phyloP scores from a whole-genome alignment of 2,797 vertebrate genomes.

The Amblyopsis hoosieri region DNA sequence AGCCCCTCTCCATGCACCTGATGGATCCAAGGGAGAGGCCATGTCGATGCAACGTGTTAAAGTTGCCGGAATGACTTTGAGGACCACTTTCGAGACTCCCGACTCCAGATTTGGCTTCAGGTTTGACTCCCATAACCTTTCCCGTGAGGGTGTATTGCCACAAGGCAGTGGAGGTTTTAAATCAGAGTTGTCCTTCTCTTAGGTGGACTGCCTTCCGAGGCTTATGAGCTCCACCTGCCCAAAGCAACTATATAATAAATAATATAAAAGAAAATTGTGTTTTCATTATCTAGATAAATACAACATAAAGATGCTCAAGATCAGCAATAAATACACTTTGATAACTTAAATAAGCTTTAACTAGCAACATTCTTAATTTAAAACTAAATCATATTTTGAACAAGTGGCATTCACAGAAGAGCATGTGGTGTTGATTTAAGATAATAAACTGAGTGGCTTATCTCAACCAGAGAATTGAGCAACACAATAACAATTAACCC shows the following conservation, averaged over 20 bases:
- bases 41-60: too few relatives aligned
- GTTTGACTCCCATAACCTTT: not conserved
- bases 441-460: slow-evolving; percentile 66
- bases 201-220: not conserved
- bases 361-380: slow-evolving; percentile 81
- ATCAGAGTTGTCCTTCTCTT: not conserved
- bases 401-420: slow-evolving; percentile 42
- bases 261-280: slow-evolving; percentile 92
- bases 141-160: not conserved
- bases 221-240: not conserved
- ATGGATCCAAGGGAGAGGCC: too few relatives aligned
- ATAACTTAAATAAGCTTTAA: slow-evolving; percentile 96
- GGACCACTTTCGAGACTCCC: slow-evolving; percentile 52
- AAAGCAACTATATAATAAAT: slow-evolving; percentile 79
- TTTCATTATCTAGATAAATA: slow-evolving; percentile 94
- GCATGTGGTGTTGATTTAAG: slow-evolving; percentile 71
- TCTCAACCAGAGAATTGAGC: slow-evolving; percentile 17
- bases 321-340: slow-evolving; percentile 95
- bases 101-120: too few relatives aligned
- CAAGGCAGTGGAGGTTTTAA: not conserved
- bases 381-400: slow-evolving; percentile 54
- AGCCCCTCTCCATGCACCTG: too few relatives aligned
- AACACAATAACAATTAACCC: slow-evolving; percentile 9
- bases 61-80: slow-evolving; percentile 58
- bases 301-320: slow-evolving; percentile 89